A percentile compares a stretch with the other conserved stretches of the same genome.
Evolutionary conservation across 2,113 vertebrate genomes (phyloP).

Genomic region (Parotia lawesii): DNA sequence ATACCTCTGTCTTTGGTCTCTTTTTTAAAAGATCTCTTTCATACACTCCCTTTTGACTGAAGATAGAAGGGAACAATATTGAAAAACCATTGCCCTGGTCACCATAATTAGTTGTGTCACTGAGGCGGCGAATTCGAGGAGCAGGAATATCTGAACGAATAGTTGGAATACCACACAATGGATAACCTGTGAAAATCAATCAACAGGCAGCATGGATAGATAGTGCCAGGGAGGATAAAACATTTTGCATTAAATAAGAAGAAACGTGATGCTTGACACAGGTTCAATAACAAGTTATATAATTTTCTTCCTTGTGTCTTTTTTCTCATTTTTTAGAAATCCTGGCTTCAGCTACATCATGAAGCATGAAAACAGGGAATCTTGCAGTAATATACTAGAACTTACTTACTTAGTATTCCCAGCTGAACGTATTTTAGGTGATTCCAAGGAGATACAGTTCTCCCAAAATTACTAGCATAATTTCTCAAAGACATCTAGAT

Average conservation of each 20-base stretch:
- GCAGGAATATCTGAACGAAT: conserved; percentile 77
- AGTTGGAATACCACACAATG: conserved; percentile 75
- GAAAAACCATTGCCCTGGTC: conserved; percentile 69
- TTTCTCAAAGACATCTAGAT: background rate
- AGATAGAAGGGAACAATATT: conserved; percentile 78
- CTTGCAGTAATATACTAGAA: background rate
- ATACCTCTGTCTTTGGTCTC: conserved; percentile 84
- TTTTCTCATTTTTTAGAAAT: background rate
- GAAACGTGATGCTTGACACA: background rate
- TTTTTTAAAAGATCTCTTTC: conserved; percentile 77
- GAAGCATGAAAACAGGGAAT: background rate
- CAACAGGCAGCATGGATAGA: background rate
- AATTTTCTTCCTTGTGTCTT: background rate
- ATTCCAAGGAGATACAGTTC: background rate
- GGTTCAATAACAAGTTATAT: background rate
- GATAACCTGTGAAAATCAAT: conserved; percentile 65
- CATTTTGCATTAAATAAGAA: background rate
- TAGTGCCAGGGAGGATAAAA: background rate
- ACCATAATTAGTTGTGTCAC: conserved; percentile 82
- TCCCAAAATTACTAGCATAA: background rate
- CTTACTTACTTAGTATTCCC: background rate
- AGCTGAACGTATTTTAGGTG: background rate
- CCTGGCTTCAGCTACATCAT: background rate
- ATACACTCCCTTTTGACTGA: conserved; percentile 73
- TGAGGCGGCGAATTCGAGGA: conserved; percentile 73